These are phyloP conservation scores for Machimus rusticus DNA, from an alignment of 2,888 invertebrate species.

Conservation along the genomic window DNA sequence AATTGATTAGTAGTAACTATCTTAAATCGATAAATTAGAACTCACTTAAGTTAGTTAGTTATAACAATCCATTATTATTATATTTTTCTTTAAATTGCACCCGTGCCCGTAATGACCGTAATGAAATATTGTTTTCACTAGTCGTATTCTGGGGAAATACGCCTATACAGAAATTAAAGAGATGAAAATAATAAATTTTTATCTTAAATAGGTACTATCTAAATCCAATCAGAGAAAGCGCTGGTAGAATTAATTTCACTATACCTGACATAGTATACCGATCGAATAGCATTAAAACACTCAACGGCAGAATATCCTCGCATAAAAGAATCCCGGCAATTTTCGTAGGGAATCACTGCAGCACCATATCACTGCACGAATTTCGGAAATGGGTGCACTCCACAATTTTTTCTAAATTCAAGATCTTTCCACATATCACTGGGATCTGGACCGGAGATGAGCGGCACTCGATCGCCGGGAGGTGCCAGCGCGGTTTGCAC, in stretches of 20 bases:
- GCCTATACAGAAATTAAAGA: too few species aligned
- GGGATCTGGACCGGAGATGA: not conserved
- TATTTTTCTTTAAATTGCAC: too few species aligned
- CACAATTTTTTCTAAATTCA: not conserved
- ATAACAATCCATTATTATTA: too few species aligned
- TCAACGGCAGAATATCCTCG: slow-evolving; percentile 30
- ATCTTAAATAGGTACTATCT: too few species aligned
- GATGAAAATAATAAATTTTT: too few species aligned
- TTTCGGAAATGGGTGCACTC: not conserved
- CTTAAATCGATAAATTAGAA: too few species aligned
- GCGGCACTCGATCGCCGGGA: not conserved
- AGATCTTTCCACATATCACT: slow-evolving; percentile 29
- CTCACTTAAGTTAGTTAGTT: too few species aligned
- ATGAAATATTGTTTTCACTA: too few species aligned
- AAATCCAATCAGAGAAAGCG: not conserved
- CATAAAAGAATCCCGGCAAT: not conserved
- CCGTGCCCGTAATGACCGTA: too few species aligned
- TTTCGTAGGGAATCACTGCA: not conserved
- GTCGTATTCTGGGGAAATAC: too few species aligned
- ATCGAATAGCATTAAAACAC: slow-evolving; percentile 58
- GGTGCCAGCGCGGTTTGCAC: not conserved
- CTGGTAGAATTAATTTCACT: slow-evolving; percentile 18
- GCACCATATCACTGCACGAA: not conserved
- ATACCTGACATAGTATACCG: slow-evolving; percentile 61
- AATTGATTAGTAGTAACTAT: too few species aligned